Evolutionary conservation across 2,797 vertebrate species (phyloP).

Genomic region (Gila robusta): DNA sequence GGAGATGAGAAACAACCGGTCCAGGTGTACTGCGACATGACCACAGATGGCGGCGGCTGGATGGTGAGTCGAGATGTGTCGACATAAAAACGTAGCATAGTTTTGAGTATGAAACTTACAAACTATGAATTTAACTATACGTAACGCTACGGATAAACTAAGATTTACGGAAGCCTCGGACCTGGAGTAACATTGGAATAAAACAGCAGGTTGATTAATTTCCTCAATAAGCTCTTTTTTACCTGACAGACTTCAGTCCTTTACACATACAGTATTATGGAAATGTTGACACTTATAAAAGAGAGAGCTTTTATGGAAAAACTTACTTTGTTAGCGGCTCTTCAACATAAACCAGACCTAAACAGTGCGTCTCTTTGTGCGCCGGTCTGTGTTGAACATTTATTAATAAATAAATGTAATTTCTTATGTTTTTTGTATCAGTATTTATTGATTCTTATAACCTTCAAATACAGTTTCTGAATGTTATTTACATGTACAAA

Average conservation of each 20-base stretch:
- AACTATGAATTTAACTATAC: neutral
- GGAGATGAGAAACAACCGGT: slow-evolving; percentile 84
- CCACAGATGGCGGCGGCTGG: slow-evolving; percentile 92
- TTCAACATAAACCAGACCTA: neutral
- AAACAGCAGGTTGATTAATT: neutral
- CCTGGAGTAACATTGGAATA: neutral
- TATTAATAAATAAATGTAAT: neutral
- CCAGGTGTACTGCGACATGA: slow-evolving; percentile 95
- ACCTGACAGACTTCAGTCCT: neutral
- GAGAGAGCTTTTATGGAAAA: neutral
- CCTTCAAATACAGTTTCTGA: neutral
- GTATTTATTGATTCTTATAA: neutral
- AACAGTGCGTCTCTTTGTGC: neutral
- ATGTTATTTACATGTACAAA: neutral
- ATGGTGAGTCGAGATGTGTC: slow-evolving; percentile 80
- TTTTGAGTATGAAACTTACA: neutral
- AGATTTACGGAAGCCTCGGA: neutral
- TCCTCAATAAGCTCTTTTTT: neutral
- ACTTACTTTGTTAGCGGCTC: neutral
- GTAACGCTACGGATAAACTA: neutral
- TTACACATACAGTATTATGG: neutral
- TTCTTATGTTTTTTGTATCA: neutral
- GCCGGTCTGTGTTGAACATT: neutral
- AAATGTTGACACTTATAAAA: neutral
- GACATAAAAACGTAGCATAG: neutral